Evolutionary conservation across 64 coral and sea anemone species (phyloP), one percentile per base, ranked within the genome.

Genomic region (Anthopleura sola): DNA sequence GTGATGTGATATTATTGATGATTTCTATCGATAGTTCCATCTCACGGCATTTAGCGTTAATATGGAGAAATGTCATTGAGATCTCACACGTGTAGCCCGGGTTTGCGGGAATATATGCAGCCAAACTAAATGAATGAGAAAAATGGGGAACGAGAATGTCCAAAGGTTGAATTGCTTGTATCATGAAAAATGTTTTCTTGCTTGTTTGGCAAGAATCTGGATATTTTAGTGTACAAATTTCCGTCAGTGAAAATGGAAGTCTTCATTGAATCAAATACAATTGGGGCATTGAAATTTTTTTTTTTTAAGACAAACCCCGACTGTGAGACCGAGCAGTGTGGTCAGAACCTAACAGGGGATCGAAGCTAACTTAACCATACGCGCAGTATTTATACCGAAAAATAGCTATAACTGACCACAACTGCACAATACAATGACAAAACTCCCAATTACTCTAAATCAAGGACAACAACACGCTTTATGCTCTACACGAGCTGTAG

Each of bases 321-420:
- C 75, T 78, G 75, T 29, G 75, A 78, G 40, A 78, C 33, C 40
- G 75, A 78, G 40, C 34, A 38, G 75, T 47, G 75, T 78, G 40
- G 34, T 29, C 40, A 78, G 40, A 38, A 47, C 40, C 21, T 37
- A 38, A 33, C n/a, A 15, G 75, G 38, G 75, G 24, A 20, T 40
- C 55, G 12, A 56, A n/a, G n/a, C n/a, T n/a, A n/a, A 53, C 50
- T 17, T 53, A 60, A 60, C 57, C 57, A 6, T 60, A 24, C 0
- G 57, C 57, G 57, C 21, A 60, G 57, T 13, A 60, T 3, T 0
- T 20, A 60, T 13, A 60, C 20, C 57, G 21, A 24, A 60, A 60
- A 24, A 20, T 60, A 60, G 57, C 57, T 60, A 56, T 60, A 60
- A 60, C 57, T 60, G 57, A 60, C 57, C 57, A 60, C 57, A 60